Evolutionary conservation across 2,888 invertebrate genomes (phyloP), one percentile per base, ranked within the genome.

Genomic region (Cacoxenus indagator): DNA sequence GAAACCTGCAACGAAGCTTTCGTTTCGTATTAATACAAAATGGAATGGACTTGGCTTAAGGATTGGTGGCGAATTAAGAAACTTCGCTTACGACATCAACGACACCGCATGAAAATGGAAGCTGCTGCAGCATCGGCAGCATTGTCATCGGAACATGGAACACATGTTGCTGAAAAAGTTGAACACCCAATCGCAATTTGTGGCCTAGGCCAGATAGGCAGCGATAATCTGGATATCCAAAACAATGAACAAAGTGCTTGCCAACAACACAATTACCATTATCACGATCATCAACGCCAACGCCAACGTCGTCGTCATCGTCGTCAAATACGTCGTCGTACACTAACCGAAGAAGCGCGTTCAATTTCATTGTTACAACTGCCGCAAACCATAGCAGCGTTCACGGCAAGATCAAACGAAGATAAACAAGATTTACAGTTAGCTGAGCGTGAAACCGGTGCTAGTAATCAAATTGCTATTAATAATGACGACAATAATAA

Each of bases 41-140:
- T 93, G 93, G 94, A 94, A 90, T 94, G 94, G 93, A 91, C 92
- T 81, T 93, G 93, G 93, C 89, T 93, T 83, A 93, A 93, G 88
- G 93, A 94, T 88, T 94, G 93, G 93, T 94, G 94, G 94, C 90
- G 93, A 72, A 89, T 94, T 70, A 93, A 93, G 88, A 91, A 91
- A 85, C 91, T 92, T 90, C 91, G 92, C 78, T 76, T 75, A 24
- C 78, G 82, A 37, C 84, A 81, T 57, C 84, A 81, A 65, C 80
- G 81, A 26, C 82, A 80, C 55, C 73, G 75, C 37, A 76, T 76
- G 48, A 77, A 78, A 54, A 70, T 75, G 19, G 75, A 75, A 46
- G 78, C 75, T 4, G 78, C 73, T 0, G 71, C 75, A 0, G 74
- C 73, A 0, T 74, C 75, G 0, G 74, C 64, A n/a, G 57, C 27